Conservation (phyloP, 2,113 vertebrate species). For the Melanerpes aurifrons region DNA sequence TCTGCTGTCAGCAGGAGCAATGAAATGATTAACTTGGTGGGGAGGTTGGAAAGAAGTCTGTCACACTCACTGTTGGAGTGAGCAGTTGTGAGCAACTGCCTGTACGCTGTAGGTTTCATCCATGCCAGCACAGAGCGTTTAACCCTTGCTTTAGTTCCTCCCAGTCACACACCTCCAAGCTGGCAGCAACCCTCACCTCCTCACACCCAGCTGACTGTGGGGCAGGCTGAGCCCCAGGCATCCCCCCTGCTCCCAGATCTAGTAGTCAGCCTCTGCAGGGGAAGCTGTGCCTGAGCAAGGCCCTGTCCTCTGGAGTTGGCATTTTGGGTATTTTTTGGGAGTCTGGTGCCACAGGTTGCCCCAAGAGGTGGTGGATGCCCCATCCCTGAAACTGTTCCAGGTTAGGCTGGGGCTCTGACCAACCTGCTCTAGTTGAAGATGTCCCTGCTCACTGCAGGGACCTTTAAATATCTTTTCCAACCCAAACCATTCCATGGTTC, state of each 20-base stretch:
- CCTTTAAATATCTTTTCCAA: too few relatives aligned
- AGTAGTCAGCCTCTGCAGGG: neutral
- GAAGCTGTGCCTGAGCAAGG: neutral
- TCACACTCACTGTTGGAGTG: neutral
- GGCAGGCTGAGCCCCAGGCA: neutral
- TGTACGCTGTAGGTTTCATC: neutral
- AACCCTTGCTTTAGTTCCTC: neutral
- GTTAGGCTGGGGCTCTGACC: too few relatives aligned
- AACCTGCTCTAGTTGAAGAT: too few relatives aligned
- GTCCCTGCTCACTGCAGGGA: too few relatives aligned
- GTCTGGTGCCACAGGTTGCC: neutral
- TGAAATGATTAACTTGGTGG: neutral
- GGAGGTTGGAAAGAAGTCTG: neutral
- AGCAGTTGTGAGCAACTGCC: neutral
- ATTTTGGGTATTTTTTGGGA: neutral
- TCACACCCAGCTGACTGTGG: accelerated
- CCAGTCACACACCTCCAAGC: neutral
- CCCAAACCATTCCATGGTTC: too few relatives aligned
- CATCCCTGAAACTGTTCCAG: too few relatives aligned
- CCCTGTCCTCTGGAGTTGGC: neutral
- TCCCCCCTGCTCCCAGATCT: neutral
- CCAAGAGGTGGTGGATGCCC: too few relatives aligned
- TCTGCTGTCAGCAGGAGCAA: neutral
- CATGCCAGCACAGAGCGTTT: accelerated
- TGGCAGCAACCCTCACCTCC: neutral